A percentile compares a stretch with the other conserved stretches of the same genome.
Conservation (phyloP, 1,140 invertebrate species). For the Apocrypta bakeri region DNA sequence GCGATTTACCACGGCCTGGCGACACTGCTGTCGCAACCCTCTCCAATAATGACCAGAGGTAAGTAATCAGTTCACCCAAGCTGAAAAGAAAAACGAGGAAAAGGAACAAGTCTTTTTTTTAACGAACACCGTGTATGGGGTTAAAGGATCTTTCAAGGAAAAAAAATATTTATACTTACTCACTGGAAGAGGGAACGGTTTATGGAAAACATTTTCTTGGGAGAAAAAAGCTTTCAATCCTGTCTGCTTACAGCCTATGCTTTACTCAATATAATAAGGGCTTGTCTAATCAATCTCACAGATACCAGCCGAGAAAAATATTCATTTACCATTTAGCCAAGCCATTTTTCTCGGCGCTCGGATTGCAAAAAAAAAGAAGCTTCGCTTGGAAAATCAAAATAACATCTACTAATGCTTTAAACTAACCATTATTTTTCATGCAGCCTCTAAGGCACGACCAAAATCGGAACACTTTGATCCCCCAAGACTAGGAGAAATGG, state of each 20-base stretch:
- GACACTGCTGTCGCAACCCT: constrained; percentile 93
- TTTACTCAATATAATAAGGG: neutral
- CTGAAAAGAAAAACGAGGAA: neutral
- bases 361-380: neutral
- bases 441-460: constrained; percentile 70
- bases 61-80: constrained; percentile 59
- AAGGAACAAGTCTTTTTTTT: constrained; percentile 4
- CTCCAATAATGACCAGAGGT: constrained; percentile 89
- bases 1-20: constrained; percentile 97
- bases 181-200: neutral
- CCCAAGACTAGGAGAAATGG: constrained; percentile 58
- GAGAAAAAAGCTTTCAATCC: constrained; percentile 20
- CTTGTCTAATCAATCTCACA: constrained; percentile 18
- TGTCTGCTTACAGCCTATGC: constrained; percentile 37
- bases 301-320: neutral
- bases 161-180: constrained; percentile 12
- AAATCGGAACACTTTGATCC: constrained; percentile 72
- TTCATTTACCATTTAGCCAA: too few species aligned
- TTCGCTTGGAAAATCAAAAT: constrained; percentile 6
- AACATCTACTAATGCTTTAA: constrained; percentile 69
- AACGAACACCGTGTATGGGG: neutral
- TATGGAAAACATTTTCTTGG: neutral
- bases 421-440: constrained; percentile 69
- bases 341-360: neutral
- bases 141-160: constrained; percentile 19